Evolutionary conservation across 1,140 invertebrate genomes (phyloP), one percentile per base, ranked within the genome.

Genomic region (Parapsyche elsis): DNA sequence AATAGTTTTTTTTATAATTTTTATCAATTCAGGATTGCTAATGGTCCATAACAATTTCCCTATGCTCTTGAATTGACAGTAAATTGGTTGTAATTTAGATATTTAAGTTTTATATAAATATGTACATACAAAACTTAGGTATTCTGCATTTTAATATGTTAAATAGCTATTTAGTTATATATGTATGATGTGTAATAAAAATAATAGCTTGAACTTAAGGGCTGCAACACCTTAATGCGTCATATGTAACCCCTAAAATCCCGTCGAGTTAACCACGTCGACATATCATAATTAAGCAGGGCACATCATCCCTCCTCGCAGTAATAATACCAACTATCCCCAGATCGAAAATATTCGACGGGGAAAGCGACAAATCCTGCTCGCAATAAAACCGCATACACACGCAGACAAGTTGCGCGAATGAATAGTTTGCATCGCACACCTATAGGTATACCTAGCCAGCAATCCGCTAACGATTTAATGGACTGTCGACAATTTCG

Each of bases 271-370:
- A 80, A 80, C 74, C 46, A 21, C 26, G 53, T 23, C 73, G 45
- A 83, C 80, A 83, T 80, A 81, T 83, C 82, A 83, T 76, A 83
- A 83, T 83, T 83, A 83, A 53, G 49, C 45, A 9, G 49, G 78
- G 12, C 53, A 74, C 67, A 30, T 73, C 81, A 46, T 80, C 74
- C 74, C 53, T 71, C 21, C 21, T 9, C 2, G 19, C 14, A 26
- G 12, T n/a, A 16, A 23, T 76, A 53, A 19, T 49, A 76, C 61
- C 81, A 46, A 76, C 74, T 64, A 26, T 71, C 21, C 21, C 23
- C 14, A 19, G 44, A 44, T 45, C 70, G 26, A 73, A 79, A 79
- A 81, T 79, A 71, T 78, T 46, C 46, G 76, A 46, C 64, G 24
- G 81, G 79, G 78, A 59, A 24, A 67, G 59, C 59, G 81, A 80